Percentiles rank a stretch among this genome's conserved stretches.
Conservation (phyloP, 2,113 vertebrate genomes). For the Mesitornis unicolor region DNA sequence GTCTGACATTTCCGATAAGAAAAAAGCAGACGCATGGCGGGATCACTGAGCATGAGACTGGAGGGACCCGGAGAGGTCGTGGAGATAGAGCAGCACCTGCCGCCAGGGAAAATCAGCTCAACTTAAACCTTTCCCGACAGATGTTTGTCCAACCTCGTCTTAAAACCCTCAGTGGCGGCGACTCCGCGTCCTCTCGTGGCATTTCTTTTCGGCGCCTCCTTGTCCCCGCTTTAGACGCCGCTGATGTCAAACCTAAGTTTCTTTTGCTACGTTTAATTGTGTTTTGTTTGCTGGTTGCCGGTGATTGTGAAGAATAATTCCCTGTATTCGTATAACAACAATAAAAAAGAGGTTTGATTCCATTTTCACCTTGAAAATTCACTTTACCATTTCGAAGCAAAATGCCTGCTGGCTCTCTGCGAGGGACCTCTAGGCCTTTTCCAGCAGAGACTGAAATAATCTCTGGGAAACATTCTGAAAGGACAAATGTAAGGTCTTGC, state of each 20-base stretch:
- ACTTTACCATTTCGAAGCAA: accelerated
- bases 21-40: not conserved
- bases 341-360: not conserved
- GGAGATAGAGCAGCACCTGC: not conserved
- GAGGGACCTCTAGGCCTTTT: not conserved
- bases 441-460: not conserved
- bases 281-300: not conserved
- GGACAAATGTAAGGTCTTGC: too few species aligned
- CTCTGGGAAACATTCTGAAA: not conserved
- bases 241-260: not conserved
- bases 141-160: not conserved
- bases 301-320: not conserved
- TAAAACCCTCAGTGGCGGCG: accelerated
- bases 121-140: not conserved
- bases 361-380: not conserved
- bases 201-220: not conserved
- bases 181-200: not conserved
- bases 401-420: not conserved
- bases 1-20: not conserved
- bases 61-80: not conserved
- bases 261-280: accelerated
- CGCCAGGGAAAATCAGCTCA: not conserved
- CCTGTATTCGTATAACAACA: not conserved
- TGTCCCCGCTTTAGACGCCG: accelerated
- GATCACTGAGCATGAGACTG: not conserved